A percentile compares a stretch with the other conserved stretches of the same genome.
Evolutionary conservation across 2,888 invertebrate genomes (phyloP).

Genomic region (Lycophotia porphyrea): DNA sequence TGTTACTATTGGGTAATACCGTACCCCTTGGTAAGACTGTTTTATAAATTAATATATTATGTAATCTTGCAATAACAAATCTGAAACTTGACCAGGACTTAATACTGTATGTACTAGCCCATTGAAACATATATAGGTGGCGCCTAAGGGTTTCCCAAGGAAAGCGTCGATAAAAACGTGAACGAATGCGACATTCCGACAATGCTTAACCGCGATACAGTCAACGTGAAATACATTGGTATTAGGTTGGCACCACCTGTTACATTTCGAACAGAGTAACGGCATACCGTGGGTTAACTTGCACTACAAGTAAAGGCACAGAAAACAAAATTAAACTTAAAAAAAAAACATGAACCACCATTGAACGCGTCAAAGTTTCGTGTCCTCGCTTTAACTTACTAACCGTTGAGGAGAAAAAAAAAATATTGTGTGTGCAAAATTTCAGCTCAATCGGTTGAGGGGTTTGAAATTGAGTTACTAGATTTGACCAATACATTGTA

Average conservation of each 20-base stretch:
- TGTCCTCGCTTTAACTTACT: too few relatives aligned
- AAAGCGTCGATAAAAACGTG: slow-evolving; percentile 22
- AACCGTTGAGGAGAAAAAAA: too few relatives aligned
- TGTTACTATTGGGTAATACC: neutral
- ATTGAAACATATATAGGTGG: neutral
- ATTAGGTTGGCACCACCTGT: slow-evolving; percentile 22
- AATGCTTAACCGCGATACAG: slow-evolving; percentile 18
- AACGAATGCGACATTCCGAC: slow-evolving; percentile 26
- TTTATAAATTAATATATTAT: neutral
- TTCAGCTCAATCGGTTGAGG: too few relatives aligned
- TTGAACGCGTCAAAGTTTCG: too few relatives aligned
- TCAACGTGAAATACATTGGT: slow-evolving; percentile 16
- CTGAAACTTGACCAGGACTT: neutral
- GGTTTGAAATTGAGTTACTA: too few relatives aligned
- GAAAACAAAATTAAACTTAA: neutral
- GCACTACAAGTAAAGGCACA: too few relatives aligned
- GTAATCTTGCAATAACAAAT: neutral
- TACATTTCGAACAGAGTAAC: slow-evolving; percentile 30
- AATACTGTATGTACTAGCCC: neutral
- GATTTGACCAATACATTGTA: too few relatives aligned
- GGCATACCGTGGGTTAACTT: neutral
- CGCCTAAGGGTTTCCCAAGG: neutral
- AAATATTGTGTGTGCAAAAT: too few relatives aligned
- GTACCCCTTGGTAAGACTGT: neutral
- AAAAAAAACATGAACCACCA: too few relatives aligned